Conservation (phyloP, 2,888 invertebrate species). For the Eulithis testata region DNA sequence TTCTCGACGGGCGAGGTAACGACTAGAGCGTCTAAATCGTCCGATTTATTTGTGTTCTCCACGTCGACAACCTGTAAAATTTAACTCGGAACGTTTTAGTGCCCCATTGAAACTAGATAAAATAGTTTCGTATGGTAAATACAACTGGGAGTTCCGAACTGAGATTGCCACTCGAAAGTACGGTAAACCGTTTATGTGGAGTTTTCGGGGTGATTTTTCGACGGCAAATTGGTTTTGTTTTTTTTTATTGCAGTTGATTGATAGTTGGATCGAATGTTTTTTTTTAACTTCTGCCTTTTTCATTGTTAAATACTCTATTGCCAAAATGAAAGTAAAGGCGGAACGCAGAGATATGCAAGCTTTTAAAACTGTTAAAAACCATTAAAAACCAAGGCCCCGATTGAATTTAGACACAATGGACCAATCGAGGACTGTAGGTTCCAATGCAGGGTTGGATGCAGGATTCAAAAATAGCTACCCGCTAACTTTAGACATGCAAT, state of each 20-base stretch:
- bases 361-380: no score
- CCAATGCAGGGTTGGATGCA: constrained; percentile 12
- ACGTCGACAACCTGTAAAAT: constrained; percentile 62
- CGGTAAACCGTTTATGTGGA: constrained; percentile 33
- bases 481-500: no score
- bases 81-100: constrained; percentile 65
- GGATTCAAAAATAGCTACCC: no score
- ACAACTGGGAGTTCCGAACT: constrained; percentile 38
- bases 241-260: constrained; percentile 31
- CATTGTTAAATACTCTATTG: no score
- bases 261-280: constrained; percentile 15
- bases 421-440: constrained; percentile 34
- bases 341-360: constrained; percentile 6
- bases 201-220: constrained; percentile 28
- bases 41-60: constrained; percentile 65
- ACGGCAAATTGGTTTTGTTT: constrained; percentile 30
- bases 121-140: constrained; percentile 54
- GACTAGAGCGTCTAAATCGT: constrained; percentile 59
- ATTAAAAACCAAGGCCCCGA: constrained; percentile 30
- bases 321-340: no score
- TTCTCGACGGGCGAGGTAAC: constrained; percentile 39
- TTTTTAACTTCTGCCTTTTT: no score
- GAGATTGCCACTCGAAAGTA: constrained; percentile 39
- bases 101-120: constrained; percentile 58
- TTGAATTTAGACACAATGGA: constrained; percentile 40